Conservation (phyloP, 2,888 invertebrate species). For the Trichogramma evanescens region DNA sequence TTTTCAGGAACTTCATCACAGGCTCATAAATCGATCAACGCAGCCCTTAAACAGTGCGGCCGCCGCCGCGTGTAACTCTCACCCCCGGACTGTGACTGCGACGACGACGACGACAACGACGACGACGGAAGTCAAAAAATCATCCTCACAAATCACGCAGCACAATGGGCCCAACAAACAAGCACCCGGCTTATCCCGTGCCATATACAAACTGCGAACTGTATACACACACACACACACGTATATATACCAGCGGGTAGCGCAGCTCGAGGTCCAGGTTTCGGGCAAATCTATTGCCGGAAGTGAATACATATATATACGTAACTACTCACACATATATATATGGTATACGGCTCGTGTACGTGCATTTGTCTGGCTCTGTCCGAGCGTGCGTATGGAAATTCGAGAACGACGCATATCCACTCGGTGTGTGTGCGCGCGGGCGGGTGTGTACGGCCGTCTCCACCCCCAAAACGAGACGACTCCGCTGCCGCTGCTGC, state of each 20-base stretch:
- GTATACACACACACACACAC: not conserved
- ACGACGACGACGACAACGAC: conserved; percentile 11
- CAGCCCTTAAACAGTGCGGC: not conserved
- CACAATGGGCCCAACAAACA: conserved; percentile 41
- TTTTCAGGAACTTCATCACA: conserved; percentile 9
- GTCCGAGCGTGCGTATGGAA: conserved; percentile 38
- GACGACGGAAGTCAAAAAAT: conserved; percentile 44
- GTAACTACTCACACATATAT: conserved; percentile 22
- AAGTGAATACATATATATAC: conserved; percentile 40
- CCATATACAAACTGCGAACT: conserved; percentile 37
- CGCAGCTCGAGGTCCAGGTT: conserved; percentile 19
- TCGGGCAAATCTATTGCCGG: conserved; percentile 46
- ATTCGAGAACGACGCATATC: conserved; percentile 33
- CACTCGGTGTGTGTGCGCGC: not conserved
- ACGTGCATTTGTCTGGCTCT: conserved; percentile 26
- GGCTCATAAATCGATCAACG: conserved; percentile 29
- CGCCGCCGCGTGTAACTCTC: conserved; percentile 1
- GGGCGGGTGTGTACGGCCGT: too few relatives aligned
- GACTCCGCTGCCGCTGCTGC: too few relatives aligned
- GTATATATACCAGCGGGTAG: not conserved
- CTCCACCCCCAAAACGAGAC: too few relatives aligned
- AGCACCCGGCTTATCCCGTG: conserved; percentile 25
- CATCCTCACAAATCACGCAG: conserved; percentile 45
- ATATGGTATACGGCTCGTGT: conserved; percentile 10
- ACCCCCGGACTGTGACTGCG: conserved; percentile 17